phyloP scores from a whole-genome alignment of 2,888 invertebrate genomes.

The Hipparchia semele region DNA sequence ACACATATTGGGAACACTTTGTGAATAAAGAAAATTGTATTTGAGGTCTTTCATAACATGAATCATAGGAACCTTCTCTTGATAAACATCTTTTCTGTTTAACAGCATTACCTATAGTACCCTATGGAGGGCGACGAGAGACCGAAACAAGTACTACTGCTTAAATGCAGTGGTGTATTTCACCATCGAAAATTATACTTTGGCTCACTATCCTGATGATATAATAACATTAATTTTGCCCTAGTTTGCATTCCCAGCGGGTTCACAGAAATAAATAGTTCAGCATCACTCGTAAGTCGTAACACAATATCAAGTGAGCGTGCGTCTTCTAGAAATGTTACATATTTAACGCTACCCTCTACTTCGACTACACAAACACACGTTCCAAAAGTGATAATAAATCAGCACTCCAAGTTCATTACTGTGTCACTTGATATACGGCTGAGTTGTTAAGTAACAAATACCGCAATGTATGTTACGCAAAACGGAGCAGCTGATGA shows the following conservation, averaged over 20 bases:
- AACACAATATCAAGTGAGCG: constrained; percentile 32
- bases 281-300: constrained; percentile 23
- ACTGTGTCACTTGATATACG: constrained; percentile 5
- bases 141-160: no score
- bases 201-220: neutral
- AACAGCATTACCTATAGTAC: no score
- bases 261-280: constrained; percentile 18
- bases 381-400: neutral
- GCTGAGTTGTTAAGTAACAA: constrained; percentile 12
- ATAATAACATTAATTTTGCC: constrained; percentile 16
- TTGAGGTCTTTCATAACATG: neutral
- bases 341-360: constrained; percentile 34
- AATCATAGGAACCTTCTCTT: neutral
- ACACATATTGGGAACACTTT: constrained; percentile 21
- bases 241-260: constrained; percentile 24
- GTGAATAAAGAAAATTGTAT: constrained; percentile 28
- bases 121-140: no score
- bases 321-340: constrained; percentile 35
- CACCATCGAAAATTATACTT: no score
- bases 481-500: neutral
- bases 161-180: no score
- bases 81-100: no score
- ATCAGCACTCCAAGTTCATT: constrained; percentile 22
- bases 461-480: constrained; percentile 20
- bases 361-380: constrained; percentile 11